phyloP scores from a whole-genome alignment of 2,888 invertebrate genomes.

The Eilema caniola region DNA sequence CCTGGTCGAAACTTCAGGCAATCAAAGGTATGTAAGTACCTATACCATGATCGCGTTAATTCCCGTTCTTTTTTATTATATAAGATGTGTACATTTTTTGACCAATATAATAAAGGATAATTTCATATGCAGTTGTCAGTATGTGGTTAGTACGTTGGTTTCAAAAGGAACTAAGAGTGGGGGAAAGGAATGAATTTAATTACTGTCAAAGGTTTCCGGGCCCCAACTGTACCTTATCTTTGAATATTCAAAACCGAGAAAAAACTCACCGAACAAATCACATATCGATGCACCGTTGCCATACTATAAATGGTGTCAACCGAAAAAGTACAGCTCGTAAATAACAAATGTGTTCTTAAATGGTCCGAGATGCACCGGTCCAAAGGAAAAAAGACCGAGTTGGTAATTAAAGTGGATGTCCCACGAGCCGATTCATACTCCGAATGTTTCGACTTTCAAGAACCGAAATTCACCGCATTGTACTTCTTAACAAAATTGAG shows the following conservation, averaged over 20 bases:
- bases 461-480: conserved; percentile 73
- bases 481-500: conserved; percentile 74
- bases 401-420: conserved; percentile 76
- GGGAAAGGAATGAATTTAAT: too few relatives aligned
- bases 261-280: conserved; percentile 49
- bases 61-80: too few relatives aligned
- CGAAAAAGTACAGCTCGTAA: conserved; percentile 78
- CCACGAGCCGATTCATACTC: conserved; percentile 67
- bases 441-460: conserved; percentile 63
- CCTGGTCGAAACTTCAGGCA: too few relatives aligned
- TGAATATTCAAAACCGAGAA: conserved; percentile 27
- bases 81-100: too few relatives aligned
- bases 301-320: conserved; percentile 72
- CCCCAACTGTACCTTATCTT: conserved; percentile 4
- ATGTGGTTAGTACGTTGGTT: too few relatives aligned
- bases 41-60: too few relatives aligned
- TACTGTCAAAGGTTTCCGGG: neutral
- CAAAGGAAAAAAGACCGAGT: conserved; percentile 66
- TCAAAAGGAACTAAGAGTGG: too few relatives aligned
- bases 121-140: too few relatives aligned
- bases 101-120: too few relatives aligned
- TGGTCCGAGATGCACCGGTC: conserved; percentile 63
- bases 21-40: too few relatives aligned
- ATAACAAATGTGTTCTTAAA: conserved; percentile 79
- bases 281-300: conserved; percentile 61